Percentiles rank a stretch among this genome's conserved stretches.
phyloP scores from a whole-genome alignment of 2,113 vertebrate genomes.

The Patagioenas fasciata region DNA sequence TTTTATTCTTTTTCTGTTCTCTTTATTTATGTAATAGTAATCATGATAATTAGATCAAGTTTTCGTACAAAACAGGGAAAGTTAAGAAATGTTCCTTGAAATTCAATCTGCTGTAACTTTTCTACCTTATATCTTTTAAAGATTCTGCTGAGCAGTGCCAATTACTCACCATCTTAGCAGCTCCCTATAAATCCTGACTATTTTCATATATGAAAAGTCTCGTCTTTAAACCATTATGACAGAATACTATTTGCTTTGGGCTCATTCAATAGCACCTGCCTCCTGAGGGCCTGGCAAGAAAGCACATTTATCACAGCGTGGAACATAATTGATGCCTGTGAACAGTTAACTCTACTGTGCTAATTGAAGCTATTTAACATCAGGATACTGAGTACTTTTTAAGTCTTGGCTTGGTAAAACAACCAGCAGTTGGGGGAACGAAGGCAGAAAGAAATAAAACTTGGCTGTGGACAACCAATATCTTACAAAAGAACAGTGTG shows the following conservation, averaged over 20 bases:
- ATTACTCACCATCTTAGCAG: not conserved
- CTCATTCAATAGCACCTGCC: not conserved
- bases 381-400: conserved; percentile 3
- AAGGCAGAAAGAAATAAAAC: too few species aligned
- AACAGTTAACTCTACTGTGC: not conserved
- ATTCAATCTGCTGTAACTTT: not conserved
- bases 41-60: not conserved
- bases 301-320: not conserved
- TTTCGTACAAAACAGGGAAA: not conserved
- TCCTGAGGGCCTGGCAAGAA: not conserved
- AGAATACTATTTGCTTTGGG: not conserved
- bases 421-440: too few species aligned
- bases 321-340: conserved; percentile 16
- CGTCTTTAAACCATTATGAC: not conserved
- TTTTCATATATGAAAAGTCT: not conserved
- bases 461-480: too few species aligned
- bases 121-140: conserved; percentile 7
- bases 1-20: not conserved
- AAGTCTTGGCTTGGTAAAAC: not conserved
- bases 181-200: not conserved
- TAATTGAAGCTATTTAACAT: conserved; percentile 40
- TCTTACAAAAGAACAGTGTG: too few species aligned
- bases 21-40: not conserved
- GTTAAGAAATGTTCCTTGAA: not conserved
- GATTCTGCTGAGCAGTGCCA: not conserved